A percentile compares a stretch with the other conserved stretches of the same genome.
phyloP scores from a whole-genome alignment of 1,140 invertebrate genomes.

The Listronotus bonariensis region DNA sequence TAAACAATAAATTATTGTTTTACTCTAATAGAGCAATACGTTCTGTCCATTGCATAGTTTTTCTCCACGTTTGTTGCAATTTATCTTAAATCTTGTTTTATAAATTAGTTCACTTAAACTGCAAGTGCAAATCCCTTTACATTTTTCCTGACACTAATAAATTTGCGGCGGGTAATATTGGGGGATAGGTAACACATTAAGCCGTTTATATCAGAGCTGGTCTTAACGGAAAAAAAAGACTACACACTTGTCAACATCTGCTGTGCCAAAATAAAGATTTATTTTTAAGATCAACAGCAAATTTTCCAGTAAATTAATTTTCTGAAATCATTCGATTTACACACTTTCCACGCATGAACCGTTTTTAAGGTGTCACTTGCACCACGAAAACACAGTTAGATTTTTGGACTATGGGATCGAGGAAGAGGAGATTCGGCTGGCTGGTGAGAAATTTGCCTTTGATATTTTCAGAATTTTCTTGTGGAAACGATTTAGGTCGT shows the following conservation, averaged over 20 bases:
- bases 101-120: constrained; percentile 19
- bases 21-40: constrained; percentile 19
- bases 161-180: constrained; percentile 4
- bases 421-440: no score
- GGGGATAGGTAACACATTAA: constrained; percentile 20
- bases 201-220: constrained; percentile 9
- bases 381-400: constrained; percentile 8
- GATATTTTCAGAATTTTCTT: no score
- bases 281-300: constrained; percentile 12
- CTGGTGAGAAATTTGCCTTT: no score
- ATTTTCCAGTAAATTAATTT: constrained; percentile 19
- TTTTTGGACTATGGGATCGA: no score
- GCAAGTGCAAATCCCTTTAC: constrained; percentile 10
- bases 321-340: constrained; percentile 18
- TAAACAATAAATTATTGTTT: constrained; percentile 26
- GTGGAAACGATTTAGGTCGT: no score
- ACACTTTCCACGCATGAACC: constrained; percentile 11
- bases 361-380: not conserved
- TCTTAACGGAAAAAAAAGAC: not conserved
- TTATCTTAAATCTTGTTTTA: constrained; percentile 20
- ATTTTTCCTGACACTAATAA: constrained; percentile 17
- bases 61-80: constrained; percentile 13
- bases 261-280: constrained; percentile 1
- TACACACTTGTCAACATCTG: constrained; percentile 10
- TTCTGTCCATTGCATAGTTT: constrained; percentile 5